A percentile compares a stretch with the other conserved stretches of the same genome.
phyloP scores from a whole-genome alignment of 2,888 invertebrate genomes.

The Spilosoma lubricipeda region DNA sequence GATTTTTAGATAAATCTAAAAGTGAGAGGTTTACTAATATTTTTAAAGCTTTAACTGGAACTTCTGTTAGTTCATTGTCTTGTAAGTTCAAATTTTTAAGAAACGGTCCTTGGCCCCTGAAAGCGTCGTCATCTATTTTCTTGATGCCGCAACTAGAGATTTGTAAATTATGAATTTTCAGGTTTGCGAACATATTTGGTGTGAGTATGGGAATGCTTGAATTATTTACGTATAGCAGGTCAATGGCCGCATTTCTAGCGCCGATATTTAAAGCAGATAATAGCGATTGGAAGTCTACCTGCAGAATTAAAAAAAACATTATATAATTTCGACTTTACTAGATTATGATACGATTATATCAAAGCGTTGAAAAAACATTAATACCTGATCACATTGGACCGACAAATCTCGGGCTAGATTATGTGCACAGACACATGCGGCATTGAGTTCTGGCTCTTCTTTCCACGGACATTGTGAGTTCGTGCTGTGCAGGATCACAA shows the following conservation, averaged over 20 bases:
- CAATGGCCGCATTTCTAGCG: conserved; percentile 89
- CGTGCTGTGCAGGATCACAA: conserved; percentile 57
- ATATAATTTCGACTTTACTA: conserved; percentile 6
- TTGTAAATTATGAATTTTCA: conserved; percentile 93
- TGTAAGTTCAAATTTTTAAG: conserved; percentile 94
- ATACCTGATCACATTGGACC: conserved; percentile 95
- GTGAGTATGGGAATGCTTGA: conserved; percentile 90
- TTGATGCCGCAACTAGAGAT: conserved; percentile 93
- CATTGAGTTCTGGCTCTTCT: conserved; percentile 90
- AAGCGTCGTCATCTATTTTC: conserved; percentile 90
- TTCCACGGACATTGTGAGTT: conserved; percentile 95
- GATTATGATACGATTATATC: not conserved
- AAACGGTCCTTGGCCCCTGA: conserved; percentile 92
- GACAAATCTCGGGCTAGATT: conserved; percentile 94
- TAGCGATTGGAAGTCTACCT: conserved; percentile 92
- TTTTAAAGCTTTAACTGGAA: conserved; percentile 91
- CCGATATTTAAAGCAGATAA: conserved; percentile 90
- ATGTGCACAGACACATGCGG: conserved; percentile 95
- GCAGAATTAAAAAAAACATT: conserved; percentile 40
- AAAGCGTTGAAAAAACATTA: not conserved
- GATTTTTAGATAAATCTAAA: conserved; percentile 94
- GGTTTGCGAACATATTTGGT: conserved; percentile 89
- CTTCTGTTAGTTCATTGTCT: conserved; percentile 92
- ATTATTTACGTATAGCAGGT: conserved; percentile 95
- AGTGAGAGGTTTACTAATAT: conserved; percentile 90